Evolutionary conservation across 37 sponge, comb jelly and placozoan genomes (phyloP).

Genomic region (Corticium candelabrum): DNA sequence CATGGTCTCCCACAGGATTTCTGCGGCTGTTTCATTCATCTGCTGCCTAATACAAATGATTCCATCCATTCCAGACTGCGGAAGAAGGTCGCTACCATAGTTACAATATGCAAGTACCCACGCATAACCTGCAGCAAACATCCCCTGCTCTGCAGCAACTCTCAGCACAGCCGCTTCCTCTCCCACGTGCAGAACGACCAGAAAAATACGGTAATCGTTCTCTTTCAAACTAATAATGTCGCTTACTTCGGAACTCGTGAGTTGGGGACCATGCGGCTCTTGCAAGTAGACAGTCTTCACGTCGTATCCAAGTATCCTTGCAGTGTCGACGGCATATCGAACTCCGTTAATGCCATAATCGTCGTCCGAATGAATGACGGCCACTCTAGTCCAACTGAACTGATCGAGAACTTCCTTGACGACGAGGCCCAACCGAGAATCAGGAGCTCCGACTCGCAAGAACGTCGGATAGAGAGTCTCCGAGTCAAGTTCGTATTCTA

Average conservation of each 20-base stretch:
- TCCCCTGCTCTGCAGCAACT: not conserved
- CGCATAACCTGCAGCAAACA: not conserved
- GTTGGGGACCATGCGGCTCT: too few relatives aligned
- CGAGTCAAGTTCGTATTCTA: not conserved
- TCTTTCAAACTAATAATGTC: not conserved
- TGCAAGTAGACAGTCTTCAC: too few relatives aligned
- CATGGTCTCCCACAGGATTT: too few relatives aligned
- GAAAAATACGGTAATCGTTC: not conserved
- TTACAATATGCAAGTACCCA: not conserved
- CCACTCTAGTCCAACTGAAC: not conserved
- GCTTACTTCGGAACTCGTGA: not conserved
- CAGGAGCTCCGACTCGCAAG: not conserved
- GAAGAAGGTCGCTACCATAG: not conserved
- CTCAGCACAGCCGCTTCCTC: not conserved
- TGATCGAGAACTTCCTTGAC: not conserved
- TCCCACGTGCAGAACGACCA: not conserved
- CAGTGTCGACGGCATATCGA: not conserved
- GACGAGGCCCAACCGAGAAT: not conserved
- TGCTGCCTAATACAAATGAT: not conserved
- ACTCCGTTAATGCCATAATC: not conserved
- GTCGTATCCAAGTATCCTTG: not conserved
- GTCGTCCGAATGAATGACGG: constrained; percentile 1
- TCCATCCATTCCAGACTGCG: not conserved
- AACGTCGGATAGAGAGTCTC: not conserved
- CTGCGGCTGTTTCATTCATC: too few relatives aligned